Conservation (phyloP, 2,797 vertebrate species). For the Poeciliopsis turneri region DNA sequence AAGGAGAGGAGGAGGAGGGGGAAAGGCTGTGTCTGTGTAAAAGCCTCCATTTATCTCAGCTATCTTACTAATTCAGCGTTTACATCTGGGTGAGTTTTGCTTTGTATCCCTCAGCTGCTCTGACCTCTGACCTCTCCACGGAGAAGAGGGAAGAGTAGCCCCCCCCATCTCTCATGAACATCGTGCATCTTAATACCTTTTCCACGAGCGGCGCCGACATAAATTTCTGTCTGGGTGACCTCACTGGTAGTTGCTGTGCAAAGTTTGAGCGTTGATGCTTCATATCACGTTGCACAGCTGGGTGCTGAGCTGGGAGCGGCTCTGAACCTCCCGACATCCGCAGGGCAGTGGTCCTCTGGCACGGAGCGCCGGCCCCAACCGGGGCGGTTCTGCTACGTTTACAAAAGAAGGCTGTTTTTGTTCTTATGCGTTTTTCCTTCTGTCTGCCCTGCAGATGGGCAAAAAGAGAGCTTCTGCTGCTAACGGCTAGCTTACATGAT, state of each 20-base stretch:
- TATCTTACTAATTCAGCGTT: background rate
- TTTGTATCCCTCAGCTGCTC: background rate
- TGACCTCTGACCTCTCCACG: conserved; percentile 15
- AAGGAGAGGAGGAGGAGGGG: background rate
- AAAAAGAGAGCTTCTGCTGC: background rate
- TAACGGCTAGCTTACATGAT: background rate
- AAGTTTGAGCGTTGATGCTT: conserved; percentile 27
- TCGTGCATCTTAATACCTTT: background rate
- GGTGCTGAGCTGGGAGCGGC: background rate
- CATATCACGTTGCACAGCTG: conserved; percentile 53
- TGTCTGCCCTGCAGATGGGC: background rate
- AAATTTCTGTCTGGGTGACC: conserved; percentile 36
- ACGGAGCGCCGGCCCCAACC: background rate
- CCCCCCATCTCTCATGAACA: background rate
- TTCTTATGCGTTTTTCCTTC: background rate
- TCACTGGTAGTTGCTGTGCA: conserved; percentile 32
- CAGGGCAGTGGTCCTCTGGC: background rate
- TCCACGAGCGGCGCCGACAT: conserved; percentile 2
- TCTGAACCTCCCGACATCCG: background rate
- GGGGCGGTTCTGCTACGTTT: background rate
- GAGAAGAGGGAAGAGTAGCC: background rate
- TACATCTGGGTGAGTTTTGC: background rate
- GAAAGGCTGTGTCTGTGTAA: background rate
- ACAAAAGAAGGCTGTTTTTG: background rate
- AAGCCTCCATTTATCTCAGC: background rate